A percentile compares a stretch with the other conserved stretches of the same genome.
Evolutionary conservation across 2,888 invertebrate species (phyloP).

Genomic region (Zygaena filipendulae): DNA sequence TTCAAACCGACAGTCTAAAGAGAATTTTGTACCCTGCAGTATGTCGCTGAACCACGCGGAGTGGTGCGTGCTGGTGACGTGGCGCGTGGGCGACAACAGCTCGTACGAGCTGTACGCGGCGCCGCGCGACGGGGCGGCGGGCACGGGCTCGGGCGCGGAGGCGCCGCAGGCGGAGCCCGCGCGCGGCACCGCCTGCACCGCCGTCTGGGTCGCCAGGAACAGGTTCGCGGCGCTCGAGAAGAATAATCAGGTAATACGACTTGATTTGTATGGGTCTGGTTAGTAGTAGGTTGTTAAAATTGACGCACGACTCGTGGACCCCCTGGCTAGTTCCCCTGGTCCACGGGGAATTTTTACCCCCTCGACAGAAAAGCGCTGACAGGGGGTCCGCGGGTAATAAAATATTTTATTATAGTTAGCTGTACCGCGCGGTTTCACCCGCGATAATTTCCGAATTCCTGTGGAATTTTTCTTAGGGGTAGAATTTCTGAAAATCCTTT

Average conservation of each 20-base stretch:
- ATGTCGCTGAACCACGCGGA: conserved; percentile 98
- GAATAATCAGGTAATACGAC: conserved; percentile 78
- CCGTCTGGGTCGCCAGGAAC: conserved; percentile 92
- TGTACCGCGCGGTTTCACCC: no score
- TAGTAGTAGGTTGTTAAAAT: no score
- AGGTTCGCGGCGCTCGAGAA: conserved; percentile 97
- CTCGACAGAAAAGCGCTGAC: no score
- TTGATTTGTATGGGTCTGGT: no score
- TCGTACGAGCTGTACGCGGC: conserved; percentile 94
- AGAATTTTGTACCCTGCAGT: conserved; percentile 65
- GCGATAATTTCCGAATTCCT: no score
- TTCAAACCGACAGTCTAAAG: not conserved
- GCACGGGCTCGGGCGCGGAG: conserved; percentile 56
- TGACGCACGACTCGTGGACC: no score
- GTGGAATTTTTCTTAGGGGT: no score
- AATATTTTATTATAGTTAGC: no score
- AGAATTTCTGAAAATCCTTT: no score
- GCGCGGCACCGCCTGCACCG: conserved; percentile 89
- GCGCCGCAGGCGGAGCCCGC: conserved; percentile 65
- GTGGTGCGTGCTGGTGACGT: conserved; percentile 86
- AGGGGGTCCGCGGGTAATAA: no score
- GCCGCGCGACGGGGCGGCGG: conserved; percentile 77
- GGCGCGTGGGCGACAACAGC: conserved; percentile 89
- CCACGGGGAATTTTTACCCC: no score
- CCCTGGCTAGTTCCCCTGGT: no score